phyloP scores from a whole-genome alignment of 2,888 invertebrate genomes.

The Epinotia nisella region DNA sequence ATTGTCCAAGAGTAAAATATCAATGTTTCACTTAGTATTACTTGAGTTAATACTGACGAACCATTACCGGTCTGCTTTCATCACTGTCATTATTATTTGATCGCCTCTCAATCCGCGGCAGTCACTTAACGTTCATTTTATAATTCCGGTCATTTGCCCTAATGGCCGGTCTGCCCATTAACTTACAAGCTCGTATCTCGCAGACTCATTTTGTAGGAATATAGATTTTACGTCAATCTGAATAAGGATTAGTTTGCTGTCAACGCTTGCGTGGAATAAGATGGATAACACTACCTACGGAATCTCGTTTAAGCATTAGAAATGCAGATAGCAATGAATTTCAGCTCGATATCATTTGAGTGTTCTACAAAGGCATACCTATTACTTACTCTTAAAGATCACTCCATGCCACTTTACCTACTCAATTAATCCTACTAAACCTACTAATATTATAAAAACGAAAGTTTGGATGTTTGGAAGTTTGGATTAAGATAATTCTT shows the following conservation, averaged over 20 bases:
- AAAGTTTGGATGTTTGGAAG: no score
- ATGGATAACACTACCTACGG: not conserved
- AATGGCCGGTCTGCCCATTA: not conserved
- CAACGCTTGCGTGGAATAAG: not conserved
- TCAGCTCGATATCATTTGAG: not conserved
- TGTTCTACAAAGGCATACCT: no score
- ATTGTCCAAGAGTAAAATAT: no score
- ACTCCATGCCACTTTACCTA: no score
- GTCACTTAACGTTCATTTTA: slow-evolving; percentile 9
- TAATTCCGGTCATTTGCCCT: slow-evolving; percentile 29
- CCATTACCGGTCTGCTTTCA: not conserved
- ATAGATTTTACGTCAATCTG: not conserved
- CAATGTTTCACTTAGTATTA: not conserved
- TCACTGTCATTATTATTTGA: not conserved
- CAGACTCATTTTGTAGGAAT: not conserved
- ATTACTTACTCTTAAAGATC: no score
- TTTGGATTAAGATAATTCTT: no score
- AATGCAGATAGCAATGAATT: not conserved
- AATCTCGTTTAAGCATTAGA: not conserved
- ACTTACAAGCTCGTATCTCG: slow-evolving; percentile 2
- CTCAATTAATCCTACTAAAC: no score
- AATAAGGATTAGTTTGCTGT: not conserved
- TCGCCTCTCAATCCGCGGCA: not conserved
- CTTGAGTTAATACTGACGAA: not conserved
- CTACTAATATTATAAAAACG: no score